Conservation (phyloP, 1,140 invertebrate genomes). For the Platorchestia sp. region DNA sequence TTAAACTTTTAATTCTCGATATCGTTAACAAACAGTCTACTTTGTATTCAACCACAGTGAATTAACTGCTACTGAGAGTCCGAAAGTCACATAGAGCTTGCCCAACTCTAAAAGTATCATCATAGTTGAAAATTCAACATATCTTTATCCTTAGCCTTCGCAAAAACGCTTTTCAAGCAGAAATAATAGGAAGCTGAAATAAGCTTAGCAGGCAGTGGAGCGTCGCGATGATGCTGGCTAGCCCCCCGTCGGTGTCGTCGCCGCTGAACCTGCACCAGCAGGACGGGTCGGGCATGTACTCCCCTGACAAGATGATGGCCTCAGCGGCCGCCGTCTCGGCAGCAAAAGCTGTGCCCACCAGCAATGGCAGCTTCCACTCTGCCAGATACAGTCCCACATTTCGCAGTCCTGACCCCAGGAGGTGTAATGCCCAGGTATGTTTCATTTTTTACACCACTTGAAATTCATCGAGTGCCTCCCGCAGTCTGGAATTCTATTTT, state of each 20-base stretch:
- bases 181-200: not conserved
- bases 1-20: not conserved
- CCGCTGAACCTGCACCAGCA: constrained; percentile 36
- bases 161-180: not conserved
- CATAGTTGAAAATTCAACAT: not conserved
- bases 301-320: constrained; percentile 43
- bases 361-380: constrained; percentile 34
- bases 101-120: not conserved
- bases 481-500: too few species aligned
- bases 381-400: not conserved
- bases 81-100: not conserved
- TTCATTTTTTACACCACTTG: not conserved
- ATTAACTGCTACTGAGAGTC: not conserved
- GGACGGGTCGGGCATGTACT: constrained; percentile 26
- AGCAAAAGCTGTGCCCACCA: not conserved
- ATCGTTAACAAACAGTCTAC: not conserved
- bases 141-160: not conserved
- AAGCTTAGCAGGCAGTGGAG: not conserved
- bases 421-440: constrained; percentile 27
- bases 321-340: constrained; percentile 15
- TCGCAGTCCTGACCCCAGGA: constrained; percentile 11
- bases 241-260: constrained; percentile 32
- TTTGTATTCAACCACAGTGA: not conserved
- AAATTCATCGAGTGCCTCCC: too few species aligned
- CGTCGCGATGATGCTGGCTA: not conserved